Conservation (phyloP, 37 sponge, comb jelly and placozoan genomes). For the Oscarella lobularis region DNA sequence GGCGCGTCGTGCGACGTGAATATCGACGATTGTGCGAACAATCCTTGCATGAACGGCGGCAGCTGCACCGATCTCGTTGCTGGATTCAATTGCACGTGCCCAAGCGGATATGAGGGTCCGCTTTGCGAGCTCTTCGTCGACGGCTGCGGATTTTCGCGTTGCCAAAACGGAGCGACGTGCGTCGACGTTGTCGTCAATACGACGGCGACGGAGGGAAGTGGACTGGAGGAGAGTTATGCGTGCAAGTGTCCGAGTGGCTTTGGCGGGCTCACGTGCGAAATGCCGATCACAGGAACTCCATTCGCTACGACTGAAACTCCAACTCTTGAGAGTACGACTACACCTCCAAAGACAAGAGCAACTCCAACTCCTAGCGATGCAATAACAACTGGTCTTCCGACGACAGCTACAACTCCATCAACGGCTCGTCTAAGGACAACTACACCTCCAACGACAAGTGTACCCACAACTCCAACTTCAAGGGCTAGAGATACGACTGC, state of each 20-base stretch:
- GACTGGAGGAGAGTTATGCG: neutral
- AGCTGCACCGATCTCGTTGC: conserved; percentile 3
- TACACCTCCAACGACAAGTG: no score
- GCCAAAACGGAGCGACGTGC: neutral
- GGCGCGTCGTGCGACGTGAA: neutral
- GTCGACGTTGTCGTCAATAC: neutral
- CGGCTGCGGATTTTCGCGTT: neutral
- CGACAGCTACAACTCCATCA: neutral
- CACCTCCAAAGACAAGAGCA: neutral
- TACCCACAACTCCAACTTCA: no score
- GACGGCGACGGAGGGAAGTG: no score
- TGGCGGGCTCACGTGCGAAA: neutral
- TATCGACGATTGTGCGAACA: conserved; percentile 6
- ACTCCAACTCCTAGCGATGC: neutral
- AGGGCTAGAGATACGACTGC: neutral
- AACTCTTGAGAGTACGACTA: neutral
- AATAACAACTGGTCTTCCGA: neutral
- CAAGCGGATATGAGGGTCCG: neutral
- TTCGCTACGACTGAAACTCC: neutral
- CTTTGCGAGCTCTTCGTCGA: neutral
- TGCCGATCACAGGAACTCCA: neutral
- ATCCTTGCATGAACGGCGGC: conserved; percentile 43
- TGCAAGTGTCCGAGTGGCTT: neutral
- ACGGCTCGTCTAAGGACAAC: neutral
- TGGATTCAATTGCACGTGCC: conserved; percentile 12